Evolutionary conservation across 2,797 vertebrate species (phyloP), one percentile per base, ranked within the genome.

Genomic region (Semotilus atromaculatus): DNA sequence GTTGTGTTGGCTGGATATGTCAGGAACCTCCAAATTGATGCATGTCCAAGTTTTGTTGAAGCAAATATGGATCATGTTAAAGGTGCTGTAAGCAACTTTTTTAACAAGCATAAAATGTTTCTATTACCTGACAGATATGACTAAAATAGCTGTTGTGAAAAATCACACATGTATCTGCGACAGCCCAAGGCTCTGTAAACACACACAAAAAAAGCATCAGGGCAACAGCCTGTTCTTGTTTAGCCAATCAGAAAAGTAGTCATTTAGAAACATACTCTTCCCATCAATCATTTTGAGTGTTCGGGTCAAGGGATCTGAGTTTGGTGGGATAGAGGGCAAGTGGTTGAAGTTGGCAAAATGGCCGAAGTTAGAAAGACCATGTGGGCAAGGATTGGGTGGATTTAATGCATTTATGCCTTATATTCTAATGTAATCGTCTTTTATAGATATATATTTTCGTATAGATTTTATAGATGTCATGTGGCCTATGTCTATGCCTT

Each of bases 1-100:
- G 90, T 53, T 71, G n/a, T 87, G 43, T 91, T 93, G 91, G 76
- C 64, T 77, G 74, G 90, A 92, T 93, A 92, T 89, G 64, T 76
- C 48, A 58, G 87, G 34, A 84, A 45, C 73, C 45, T 73, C 70
- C 0, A 4, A 82, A 73, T 23, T 64, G 26, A 82, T 48, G 36
- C 38, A 21, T 16, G 2, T 40, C 81, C 72, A 83, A 76, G 29
- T 82, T 73, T 73, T 45, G 26, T 62, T 21, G 48, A 55, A 81
- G 19, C 3, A n/a, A 48, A 73, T 82, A 34, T 34, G 8, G 53
- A 73, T 73, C 45, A 34, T 82, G 68, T 83, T 75, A 75, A 75
- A 83, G 45, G 34, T 83, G 81, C 60, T 51, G 23, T 51, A 53
- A 83, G 45, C 45, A 21, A 66, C 7, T 73, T 72, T 51, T 82